Conservation (phyloP, 2,113 vertebrate species). For the Dasyprocta punctata region DNA sequence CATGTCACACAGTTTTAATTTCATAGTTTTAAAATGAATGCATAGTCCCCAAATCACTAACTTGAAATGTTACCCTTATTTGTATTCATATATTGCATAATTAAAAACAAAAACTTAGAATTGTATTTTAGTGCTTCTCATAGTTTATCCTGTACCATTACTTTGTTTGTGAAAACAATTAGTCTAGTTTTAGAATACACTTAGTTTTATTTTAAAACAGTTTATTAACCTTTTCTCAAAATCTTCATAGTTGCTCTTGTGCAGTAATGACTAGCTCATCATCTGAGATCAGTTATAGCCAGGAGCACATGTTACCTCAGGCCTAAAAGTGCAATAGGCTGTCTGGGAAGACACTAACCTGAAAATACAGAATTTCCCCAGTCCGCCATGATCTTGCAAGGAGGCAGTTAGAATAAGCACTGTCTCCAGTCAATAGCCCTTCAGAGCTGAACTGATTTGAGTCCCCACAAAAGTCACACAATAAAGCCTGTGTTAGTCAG, state of each 20-base stretch:
- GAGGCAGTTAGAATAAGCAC: neutral
- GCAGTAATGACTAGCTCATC: neutral
- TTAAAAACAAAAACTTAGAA: neutral
- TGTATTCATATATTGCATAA: neutral
- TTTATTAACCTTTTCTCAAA: conserved; percentile 1
- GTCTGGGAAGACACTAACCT: neutral
- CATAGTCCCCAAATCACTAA: neutral
- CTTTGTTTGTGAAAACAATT: neutral
- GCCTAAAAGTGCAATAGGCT: neutral
- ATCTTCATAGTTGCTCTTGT: neutral
- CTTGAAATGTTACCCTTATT: neutral
- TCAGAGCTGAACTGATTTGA: neutral
- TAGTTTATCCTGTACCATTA: neutral
- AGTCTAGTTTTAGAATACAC: neutral
- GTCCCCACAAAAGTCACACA: neutral
- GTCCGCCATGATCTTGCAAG: neutral
- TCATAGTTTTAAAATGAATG: neutral
- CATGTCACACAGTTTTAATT: neutral
- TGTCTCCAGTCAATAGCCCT: neutral
- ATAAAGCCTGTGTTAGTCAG: neutral
- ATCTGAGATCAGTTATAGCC: neutral
- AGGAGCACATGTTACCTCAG: neutral
- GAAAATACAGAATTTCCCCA: neutral
- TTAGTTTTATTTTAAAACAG: neutral
- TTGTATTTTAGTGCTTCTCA: neutral